Conservation (phyloP, 2,888 invertebrate species). For the Dromius quadrimaculatus region DNA sequence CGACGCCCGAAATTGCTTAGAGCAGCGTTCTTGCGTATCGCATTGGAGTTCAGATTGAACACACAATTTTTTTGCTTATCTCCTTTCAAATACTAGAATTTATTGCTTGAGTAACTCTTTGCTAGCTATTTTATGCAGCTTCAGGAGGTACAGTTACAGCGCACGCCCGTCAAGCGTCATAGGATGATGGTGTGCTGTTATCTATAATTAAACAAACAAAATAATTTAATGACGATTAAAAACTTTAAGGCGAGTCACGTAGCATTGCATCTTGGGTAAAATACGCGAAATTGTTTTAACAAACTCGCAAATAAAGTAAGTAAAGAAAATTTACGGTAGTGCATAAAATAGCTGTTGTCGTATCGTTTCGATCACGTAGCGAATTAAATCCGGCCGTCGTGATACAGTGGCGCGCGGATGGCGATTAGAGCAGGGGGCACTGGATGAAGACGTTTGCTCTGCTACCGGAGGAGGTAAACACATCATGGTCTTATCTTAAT, state of each 20-base stretch:
- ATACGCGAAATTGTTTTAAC: constrained; percentile 40
- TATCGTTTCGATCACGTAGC: constrained; percentile 47
- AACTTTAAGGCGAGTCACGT: constrained; percentile 27
- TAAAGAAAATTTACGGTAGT: constrained; percentile 41
- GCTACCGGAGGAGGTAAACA: constrained; percentile 54
- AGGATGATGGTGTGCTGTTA: too few species aligned
- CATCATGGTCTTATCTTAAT: constrained; percentile 60
- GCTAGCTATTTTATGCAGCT: too few species aligned
- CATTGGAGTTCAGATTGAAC: too few species aligned
- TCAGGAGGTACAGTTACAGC: too few species aligned
- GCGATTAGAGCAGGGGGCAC: constrained; percentile 9
- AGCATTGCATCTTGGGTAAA: constrained; percentile 16
- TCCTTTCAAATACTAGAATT: too few species aligned
- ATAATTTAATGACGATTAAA: constrained; percentile 26
- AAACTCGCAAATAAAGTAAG: constrained; percentile 37
- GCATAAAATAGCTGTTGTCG: constrained; percentile 37
- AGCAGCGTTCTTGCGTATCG: too few species aligned
- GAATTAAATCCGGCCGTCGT: constrained; percentile 49
- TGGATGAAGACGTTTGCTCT: constrained; percentile 3
- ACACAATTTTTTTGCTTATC: too few species aligned
- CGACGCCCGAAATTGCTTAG: too few species aligned
- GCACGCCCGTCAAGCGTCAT: too few species aligned
- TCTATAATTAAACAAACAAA: too few species aligned
- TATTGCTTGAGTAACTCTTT: too few species aligned
- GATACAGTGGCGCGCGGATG: constrained; percentile 27